Evolutionary conservation across 2,113 vertebrate species (phyloP), one percentile per base, ranked within the genome.

Genomic region (Suricata suricatta): DNA sequence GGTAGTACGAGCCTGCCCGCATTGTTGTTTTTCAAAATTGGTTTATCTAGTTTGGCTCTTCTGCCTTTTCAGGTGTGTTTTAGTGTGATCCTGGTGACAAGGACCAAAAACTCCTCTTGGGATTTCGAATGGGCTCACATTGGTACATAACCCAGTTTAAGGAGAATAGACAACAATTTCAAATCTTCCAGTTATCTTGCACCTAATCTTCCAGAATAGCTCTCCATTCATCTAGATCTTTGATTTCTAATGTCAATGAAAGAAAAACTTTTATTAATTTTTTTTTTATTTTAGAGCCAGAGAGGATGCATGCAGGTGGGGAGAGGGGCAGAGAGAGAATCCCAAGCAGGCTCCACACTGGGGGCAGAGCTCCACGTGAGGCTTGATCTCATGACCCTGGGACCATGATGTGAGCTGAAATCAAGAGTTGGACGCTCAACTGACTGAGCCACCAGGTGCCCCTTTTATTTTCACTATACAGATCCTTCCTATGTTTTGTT

Each of bases 111-210:
- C 7, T 21, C 25, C 54, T 50, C 38, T 0, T 47, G 80, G 41
- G 69, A 17, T 57, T 68, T 69, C 41, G 63, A 23, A 14, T 44
- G 89, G 89, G 27, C 0, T 83, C 16, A 41, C 21, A 1, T 0
- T 2, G 25, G 23, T 14, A 3, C 14, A 6, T 11, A 3, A 23
- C 21, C 23, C 41, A 1, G 4, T 38, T 9, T 23, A 69, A n/a
- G 54, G 80, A 27, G 33, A 27, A 11, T 0, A 21, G 69, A 71
- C 6, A 47, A 19, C 31, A 23, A 23, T 11, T 10, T 19, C 1
- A 66, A 44, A 17, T 47, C 50, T 60, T 47, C 31, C 2, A 7
- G 7, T 19, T 54, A 54, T 19, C 54, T 17, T 54, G 54, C 54
- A 54, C 15, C 54, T 54, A 6, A 54, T 17, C 17, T 54, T 54